Percentiles rank a stretch among this genome's conserved stretches.
Evolutionary conservation across 2,113 vertebrate genomes (phyloP).

Genomic region (Mus pahari): DNA sequence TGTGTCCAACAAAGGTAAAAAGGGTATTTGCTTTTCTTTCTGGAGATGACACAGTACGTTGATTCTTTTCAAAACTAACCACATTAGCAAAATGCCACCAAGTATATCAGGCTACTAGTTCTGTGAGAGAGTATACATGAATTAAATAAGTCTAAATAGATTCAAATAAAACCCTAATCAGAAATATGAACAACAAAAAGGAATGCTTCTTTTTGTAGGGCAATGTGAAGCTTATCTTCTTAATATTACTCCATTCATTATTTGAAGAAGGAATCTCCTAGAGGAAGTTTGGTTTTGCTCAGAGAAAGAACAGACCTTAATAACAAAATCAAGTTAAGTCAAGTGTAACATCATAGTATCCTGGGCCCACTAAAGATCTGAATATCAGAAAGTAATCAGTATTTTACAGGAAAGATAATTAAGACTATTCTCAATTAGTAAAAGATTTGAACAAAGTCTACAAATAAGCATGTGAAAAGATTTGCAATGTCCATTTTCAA

Average conservation of each 20-base stretch:
- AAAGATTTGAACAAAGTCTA: neutral
- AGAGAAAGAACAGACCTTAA: neutral
- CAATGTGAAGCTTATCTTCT: conserved; percentile 52
- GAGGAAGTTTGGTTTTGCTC: neutral
- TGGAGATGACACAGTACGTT: conserved; percentile 44
- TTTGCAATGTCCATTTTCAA: neutral
- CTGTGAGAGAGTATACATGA: conserved; percentile 73
- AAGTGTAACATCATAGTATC: neutral
- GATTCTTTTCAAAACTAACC: conserved; percentile 57
- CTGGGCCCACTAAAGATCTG: neutral
- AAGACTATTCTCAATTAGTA: neutral
- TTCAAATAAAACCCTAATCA: conserved; percentile 60
- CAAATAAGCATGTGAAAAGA: neutral
- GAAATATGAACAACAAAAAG: conserved; percentile 60
- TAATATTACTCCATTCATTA: conserved; percentile 46
- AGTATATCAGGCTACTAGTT: conserved; percentile 77
- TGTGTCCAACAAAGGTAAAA: neutral
- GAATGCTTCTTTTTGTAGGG: conserved; percentile 1
- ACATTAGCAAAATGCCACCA: conserved; percentile 77
- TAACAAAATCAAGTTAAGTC: neutral
- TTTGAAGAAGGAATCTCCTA: conserved; percentile 56
- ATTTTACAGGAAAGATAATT: neutral
- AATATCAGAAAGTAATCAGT: neutral
- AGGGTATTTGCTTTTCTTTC: neutral
- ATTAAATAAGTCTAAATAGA: conserved; percentile 64